Base-by-base conservation (phyloP, 1,140 invertebrate species). In the Orchestia grillus region DNA sequence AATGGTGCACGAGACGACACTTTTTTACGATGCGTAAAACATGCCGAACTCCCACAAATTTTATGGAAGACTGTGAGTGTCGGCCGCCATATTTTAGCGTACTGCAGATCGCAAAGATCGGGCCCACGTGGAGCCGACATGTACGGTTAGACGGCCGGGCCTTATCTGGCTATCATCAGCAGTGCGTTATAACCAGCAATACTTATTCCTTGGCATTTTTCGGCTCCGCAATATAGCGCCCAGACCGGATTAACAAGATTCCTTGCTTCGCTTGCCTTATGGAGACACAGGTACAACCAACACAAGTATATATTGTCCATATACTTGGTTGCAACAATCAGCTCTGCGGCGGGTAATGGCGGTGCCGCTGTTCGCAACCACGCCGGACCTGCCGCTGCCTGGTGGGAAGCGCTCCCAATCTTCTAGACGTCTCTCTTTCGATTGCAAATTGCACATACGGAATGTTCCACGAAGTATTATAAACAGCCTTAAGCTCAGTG, bases 81-180 rank as follows among this genome's bases (percentile, higher is more conserved):
- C 41, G 87, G 87, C 87, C 41, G 87, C 87, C 36, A 87, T 40
- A n/a, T 87, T 87, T 87, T n/a, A 87, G 36, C 8, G 87, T 41
- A 40, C 36, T 87, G 36, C 36, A 41, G 36, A 87, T 87, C 87
- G 8, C 36, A 40, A 36, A 87, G 87, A 87, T n/a, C 36, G 87
- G 36, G 36, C 87, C 4, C 8, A 87, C 41, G 87, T 40, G 8
- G 87, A n/a, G 87, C 87, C 87, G 87, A 87, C 87, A 87, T 87
- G 87, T 87, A 87, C 87, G 87, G 87, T 87, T 87, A 87, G 87
- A 87, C 36, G 87, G 41, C 87, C 87, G 41, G 87, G 36, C 41
- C 87, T 87, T 87, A 87, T 87, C 87, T 87, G 87, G 87, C 36
- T 15, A 87, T n/a, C 41, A 87, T 87, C 87, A n/a, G 87, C 87